phyloP scores from a whole-genome alignment of 2,113 vertebrate genomes.

The Nesoenas mayeri region DNA sequence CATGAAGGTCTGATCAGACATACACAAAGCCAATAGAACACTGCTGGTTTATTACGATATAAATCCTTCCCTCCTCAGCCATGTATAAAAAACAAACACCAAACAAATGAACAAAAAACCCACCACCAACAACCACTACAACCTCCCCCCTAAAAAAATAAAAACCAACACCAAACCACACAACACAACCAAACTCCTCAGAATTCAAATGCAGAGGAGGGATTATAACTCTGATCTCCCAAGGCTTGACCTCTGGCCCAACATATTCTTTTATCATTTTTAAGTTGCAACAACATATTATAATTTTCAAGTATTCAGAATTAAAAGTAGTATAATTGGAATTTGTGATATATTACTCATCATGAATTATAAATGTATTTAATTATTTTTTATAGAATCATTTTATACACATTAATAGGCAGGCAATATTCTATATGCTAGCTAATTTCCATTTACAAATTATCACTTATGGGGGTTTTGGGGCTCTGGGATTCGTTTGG shows the following conservation, averaged over 20 bases:
- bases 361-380: neutral
- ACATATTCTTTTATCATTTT: neutral
- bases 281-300: neutral
- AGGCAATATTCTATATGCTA: neutral
- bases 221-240: neutral
- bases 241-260: neutral
- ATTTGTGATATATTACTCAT: neutral
- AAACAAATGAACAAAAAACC: too few relatives aligned
- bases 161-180: too few relatives aligned
- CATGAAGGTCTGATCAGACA: neutral
- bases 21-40: neutral
- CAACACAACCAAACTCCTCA: neutral
- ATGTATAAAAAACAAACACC: too few relatives aligned
- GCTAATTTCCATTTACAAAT: neutral
- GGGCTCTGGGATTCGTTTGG: neutral
- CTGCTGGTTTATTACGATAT: neutral
- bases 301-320: neutral
- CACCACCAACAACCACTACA: too few relatives aligned
- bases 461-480: neutral
- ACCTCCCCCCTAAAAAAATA: rapidly evolving
- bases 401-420: neutral
- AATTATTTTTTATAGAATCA: neutral
- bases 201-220: neutral
- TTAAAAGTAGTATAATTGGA: neutral
- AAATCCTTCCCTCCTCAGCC: neutral